Base-by-base conservation (phyloP, 2,888 invertebrate species). In the Chesias legatella region DNA sequence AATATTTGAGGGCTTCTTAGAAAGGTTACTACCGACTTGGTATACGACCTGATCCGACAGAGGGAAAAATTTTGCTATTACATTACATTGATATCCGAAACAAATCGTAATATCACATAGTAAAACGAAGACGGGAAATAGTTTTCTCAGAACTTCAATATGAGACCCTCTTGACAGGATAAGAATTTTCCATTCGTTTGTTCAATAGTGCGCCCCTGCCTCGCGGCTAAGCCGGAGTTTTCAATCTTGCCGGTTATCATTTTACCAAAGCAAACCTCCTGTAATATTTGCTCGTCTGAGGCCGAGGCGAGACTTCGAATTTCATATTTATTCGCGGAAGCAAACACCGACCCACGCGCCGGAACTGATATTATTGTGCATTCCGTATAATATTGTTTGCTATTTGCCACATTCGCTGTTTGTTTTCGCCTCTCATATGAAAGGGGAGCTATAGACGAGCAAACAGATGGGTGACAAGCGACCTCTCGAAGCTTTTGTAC, bases 381-480 rank as follows among this genome's bases (percentile, higher is more conserved):
- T 88, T 85, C 86, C 84, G 88, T 84, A 88, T 88, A 88, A 88
- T 88, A 88, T 88, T 88, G 88, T 88, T 88, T 88, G 85, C 86
- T 88, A 80, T 85, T 88, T 88, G 85, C 80, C 88, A 88, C 88
- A 86, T 88, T 86, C 84, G 68, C 73, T 88, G 80, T 88, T 88
- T 86, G 86, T 85, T 85, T 80, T 86, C 83, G 84, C 70, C 84
- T 85, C 78, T 81, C 79, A 82, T 86, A 85, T 81, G 84, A 85
- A 85, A 85, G 85, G 88, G 88, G 86, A 85, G 84, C 79, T 73
- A 78, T 77, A 74, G 79, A 74, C 68, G 79, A 57, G 75, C 79
- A 85, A 85, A 86, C 77, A 84, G 69, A 75, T 77, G 79, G 78
- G 81, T 78, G 83, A 72, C 78, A 80, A 73, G 63, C 67, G 62